These are phyloP conservation scores for Eristalinus sepulchralis DNA, from an alignment of 2,888 invertebrate genomes.

Conservation along the genomic window DNA sequence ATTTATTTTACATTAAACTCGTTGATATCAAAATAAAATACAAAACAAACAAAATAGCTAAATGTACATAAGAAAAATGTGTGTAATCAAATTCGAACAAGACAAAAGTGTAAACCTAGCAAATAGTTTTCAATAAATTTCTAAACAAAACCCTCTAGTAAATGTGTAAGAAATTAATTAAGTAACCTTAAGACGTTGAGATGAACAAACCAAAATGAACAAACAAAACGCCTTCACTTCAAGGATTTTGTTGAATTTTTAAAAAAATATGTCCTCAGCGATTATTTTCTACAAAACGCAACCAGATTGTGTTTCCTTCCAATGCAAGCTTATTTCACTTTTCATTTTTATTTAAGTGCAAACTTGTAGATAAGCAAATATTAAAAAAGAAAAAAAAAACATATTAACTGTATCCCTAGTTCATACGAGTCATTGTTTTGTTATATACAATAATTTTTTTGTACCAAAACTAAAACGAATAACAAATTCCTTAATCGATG, in stretches of 20 bases:
- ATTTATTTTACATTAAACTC: slow-evolving; percentile 24
- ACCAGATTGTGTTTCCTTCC: not conserved
- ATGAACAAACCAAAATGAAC: slow-evolving; percentile 11
- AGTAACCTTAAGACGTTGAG: slow-evolving; percentile 23
- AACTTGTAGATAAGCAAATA: not conserved
- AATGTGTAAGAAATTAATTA: slow-evolving; percentile 52
- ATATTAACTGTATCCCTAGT: slow-evolving; percentile 25
- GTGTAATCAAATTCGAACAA: slow-evolving; percentile 37
- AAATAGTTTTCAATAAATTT: slow-evolving; percentile 67
- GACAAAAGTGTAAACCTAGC: slow-evolving; percentile 2
- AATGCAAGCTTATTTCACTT: not conserved
- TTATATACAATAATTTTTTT: slow-evolving; percentile 52
- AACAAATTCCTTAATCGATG: slow-evolving; percentile 38
- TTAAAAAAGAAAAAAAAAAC: not conserved
- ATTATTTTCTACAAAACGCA: not conserved
- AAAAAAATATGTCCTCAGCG: too few relatives aligned
- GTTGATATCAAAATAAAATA: slow-evolving; percentile 42
- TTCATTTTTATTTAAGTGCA: not conserved
- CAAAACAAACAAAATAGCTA: slow-evolving; percentile 6
- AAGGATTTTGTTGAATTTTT: slow-evolving; percentile 1
- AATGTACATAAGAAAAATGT: slow-evolving; percentile 51
- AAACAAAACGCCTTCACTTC: slow-evolving; percentile 59
- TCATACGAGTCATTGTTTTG: slow-evolving; percentile 9
- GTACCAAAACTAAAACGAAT: slow-evolving; percentile 38
- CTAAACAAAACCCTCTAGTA: slow-evolving; percentile 57